A percentile compares a stretch with the other conserved stretches of the same genome.
Evolutionary conservation across 2,797 vertebrate genomes (phyloP).

Genomic region (Lepilemur septentrionalis): DNA sequence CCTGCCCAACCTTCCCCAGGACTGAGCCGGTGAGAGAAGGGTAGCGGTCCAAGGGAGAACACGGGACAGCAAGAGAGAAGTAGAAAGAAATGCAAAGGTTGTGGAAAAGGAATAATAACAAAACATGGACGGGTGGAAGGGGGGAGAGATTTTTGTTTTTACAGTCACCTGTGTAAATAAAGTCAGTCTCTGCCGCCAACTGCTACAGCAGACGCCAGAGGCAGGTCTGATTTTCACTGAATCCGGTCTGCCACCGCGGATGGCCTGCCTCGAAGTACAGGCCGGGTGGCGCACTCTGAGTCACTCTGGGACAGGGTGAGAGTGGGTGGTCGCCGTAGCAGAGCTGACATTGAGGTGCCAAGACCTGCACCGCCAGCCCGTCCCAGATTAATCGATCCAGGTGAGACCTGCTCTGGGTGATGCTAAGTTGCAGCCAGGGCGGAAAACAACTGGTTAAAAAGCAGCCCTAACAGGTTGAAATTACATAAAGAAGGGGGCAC

Average conservation of each 20-base stretch:
- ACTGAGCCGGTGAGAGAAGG: not conserved
- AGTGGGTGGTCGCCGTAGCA: not conserved
- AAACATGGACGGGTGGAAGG: not conserved
- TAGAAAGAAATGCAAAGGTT: not conserved
- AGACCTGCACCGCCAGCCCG: not conserved
- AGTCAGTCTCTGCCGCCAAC: not conserved
- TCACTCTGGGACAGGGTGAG: not conserved
- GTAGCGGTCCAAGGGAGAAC: not conserved
- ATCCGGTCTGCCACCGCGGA: not conserved
- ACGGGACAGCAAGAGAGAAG: not conserved
- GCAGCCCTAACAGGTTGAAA: constrained; percentile 12
- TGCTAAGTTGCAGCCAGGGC: not conserved
- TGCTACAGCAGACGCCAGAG: not conserved
- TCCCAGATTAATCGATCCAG: not conserved
- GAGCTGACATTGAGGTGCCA: not conserved
- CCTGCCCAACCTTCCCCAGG: not conserved
- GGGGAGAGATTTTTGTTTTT: not conserved
- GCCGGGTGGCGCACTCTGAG: not conserved
- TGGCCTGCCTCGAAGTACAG: not conserved
- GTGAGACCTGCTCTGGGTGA: not conserved
- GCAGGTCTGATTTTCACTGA: not conserved
- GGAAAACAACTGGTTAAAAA: constrained; percentile 22
- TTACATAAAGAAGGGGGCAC: not conserved
- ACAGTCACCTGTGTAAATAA: not conserved
- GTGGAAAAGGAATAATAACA: not conserved